Evolutionary conservation across 2,113 vertebrate species (phyloP), one percentile per base, ranked within the genome.

Genomic region (Bubo scandiacus): DNA sequence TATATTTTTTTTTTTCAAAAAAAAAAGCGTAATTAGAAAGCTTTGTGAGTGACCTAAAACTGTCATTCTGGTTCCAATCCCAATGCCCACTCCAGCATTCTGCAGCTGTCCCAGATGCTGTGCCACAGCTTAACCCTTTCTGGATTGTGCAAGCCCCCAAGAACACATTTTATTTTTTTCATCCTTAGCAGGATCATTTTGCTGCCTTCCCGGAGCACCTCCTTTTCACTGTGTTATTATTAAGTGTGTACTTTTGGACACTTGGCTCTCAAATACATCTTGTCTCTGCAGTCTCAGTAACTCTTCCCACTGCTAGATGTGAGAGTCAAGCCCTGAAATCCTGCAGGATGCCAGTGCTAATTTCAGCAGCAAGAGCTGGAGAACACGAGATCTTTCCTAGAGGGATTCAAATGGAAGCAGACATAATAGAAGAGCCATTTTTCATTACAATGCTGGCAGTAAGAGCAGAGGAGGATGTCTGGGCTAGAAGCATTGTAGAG

Each of bases 331-430:
- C 34, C 51, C 90, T 63, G 82, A 38, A 59, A 70, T 86, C 83
- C 88, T 68, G 77, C 73, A 51, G 81, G 83, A 68, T 89, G 92
- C 88, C 93, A 94, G 92, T 0, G 95, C 95, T 96, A 94, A 96
- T 94, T 96, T 96, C 94, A 94, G 95, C 94, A 96, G 92, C 94
- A 79, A 71, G 91, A 73, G 72, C 92, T 92, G 94, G 83, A 94
- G 94, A 81, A 71, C 91, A 78, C 40, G 19, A 92, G 86, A 71
- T 71, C 80, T 72, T 94, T 96, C 96, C 96, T 96, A 91, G 94
- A 96, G 96, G 96, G 82, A 92, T 40, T 94, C 82, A 3, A 16
- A 74, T 93, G 94, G 95, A 89, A 97, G 96, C 92, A 96, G 94
- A 96, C 94, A 84, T 30, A 18, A 74, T 34, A 91, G 80, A 75